phyloP scores from a whole-genome alignment of 2,113 vertebrate species.

The Pyxicephalus adspersus region DNA sequence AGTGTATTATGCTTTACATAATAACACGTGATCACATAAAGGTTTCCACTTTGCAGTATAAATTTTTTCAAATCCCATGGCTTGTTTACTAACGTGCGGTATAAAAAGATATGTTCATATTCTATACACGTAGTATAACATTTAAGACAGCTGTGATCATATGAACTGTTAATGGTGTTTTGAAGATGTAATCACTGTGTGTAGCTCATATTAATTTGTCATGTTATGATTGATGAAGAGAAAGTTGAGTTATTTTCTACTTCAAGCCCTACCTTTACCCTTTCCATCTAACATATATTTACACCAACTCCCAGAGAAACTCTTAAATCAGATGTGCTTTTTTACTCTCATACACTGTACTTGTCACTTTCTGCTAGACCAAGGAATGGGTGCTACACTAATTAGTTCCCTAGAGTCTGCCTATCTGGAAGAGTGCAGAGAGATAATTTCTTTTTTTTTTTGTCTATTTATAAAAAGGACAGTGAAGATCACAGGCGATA shows the following conservation, averaged over 20 bases:
- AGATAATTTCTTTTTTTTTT: constrained; percentile 34
- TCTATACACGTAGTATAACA: not conserved
- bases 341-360: constrained; percentile 19
- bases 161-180: not conserved
- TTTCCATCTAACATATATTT: constrained; percentile 26
- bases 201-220: not conserved
- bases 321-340: constrained; percentile 23
- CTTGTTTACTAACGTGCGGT: no score
- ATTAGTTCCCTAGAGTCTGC: constrained; percentile 47
- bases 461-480: constrained; percentile 49
- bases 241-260: not conserved
- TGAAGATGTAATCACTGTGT: not conserved
- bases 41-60: not conserved
- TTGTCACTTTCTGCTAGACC: constrained; percentile 37
- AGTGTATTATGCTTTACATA: no score
- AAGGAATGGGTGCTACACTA: constrained; percentile 41
- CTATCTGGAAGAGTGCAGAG: constrained; percentile 12
- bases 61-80: not conserved
- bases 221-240: not conserved
- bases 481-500: constrained; percentile 37
- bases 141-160: not conserved
- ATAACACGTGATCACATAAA: not conserved
- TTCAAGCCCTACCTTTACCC: constrained; percentile 41
- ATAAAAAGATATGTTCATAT: not conserved
- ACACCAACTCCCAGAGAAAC: constrained; percentile 24